Percentiles rank a stretch among this genome's conserved stretches.
These are phyloP conservation scores for Onychomys torridus DNA, from an alignment of 2,797 vertebrate species.

Conservation along the genomic window DNA sequence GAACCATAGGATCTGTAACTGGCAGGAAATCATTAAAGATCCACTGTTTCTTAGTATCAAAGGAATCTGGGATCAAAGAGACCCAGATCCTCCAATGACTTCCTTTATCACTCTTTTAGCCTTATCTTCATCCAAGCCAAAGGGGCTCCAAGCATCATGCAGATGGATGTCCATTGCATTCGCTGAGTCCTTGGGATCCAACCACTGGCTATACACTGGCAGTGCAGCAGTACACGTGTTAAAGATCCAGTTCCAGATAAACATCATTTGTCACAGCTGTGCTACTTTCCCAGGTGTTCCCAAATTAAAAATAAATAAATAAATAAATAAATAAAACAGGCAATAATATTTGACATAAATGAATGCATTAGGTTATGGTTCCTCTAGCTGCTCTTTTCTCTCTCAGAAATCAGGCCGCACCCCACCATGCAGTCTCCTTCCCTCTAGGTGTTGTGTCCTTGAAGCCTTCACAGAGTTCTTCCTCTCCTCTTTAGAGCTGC, in stretches of 20 bases:
- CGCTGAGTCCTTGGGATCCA: not conserved
- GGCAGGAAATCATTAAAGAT: conserved; percentile 45
- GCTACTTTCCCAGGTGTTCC: not conserved
- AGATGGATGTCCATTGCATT: not conserved
- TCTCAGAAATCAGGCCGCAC: not conserved
- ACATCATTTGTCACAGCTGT: not conserved
- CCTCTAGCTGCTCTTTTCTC: not conserved
- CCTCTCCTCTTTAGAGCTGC: not conserved
- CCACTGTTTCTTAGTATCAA: conserved; percentile 23
- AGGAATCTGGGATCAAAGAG: conserved; percentile 46
- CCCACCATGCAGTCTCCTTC: not conserved
- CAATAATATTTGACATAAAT: not conserved
- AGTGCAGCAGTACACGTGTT: not conserved
- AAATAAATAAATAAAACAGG: too few relatives aligned
- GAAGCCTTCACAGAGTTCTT: not conserved
- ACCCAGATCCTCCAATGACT: not conserved
- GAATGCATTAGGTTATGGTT: not conserved
- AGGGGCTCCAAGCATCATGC: not conserved
- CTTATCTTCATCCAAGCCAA: not conserved
- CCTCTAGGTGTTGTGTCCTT: not conserved
- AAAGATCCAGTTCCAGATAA: not conserved
- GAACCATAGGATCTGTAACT: not conserved
- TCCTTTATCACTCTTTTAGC: not conserved
- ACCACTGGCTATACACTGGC: not conserved
- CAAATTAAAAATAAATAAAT: not conserved